Base-by-base conservation (phyloP, 2,888 invertebrate species). In the Drosophila siamana region DNA sequence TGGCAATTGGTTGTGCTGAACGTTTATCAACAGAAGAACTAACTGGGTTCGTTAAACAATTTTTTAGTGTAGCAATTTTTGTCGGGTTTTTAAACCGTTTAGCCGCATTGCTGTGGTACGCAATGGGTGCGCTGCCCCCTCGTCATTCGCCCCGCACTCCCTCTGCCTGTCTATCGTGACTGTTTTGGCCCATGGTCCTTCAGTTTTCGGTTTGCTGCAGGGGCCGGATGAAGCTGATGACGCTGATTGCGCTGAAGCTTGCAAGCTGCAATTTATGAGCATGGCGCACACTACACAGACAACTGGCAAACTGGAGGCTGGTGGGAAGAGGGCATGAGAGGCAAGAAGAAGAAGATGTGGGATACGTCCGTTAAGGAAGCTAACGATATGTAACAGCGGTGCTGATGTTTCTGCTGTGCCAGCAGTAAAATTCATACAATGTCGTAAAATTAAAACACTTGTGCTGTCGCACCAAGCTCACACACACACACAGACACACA, bases 401-500 rank as follows among this genome's bases (percentile, higher is more conserved):
- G 78, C 78, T 84, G 79, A 84, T 78, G 78, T 83, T 83, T 87
- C 82, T 85, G 88, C 88, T 81, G 89, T 83, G 88, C 86, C 87
- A 84, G 89, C 89, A 85, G 87, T 89, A 90, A 89, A 89, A 88
- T 89, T 89, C 89, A 89, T 88, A 89, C 90, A 89, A 90, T 89
- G 90, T 89, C 90, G 90, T 89, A 86, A 89, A 89, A 89, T 89
- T 89, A 89, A 89, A 89, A 89, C 90, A 89, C 89, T 89, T 88
- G 82, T 90, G 86, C 79, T 88, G 82, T 78, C 77, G 73, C 75
- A 69, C 72, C 66, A 26, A 78, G 60, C 67, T 55, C 52, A 52
- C 67, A 65, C 40, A 63, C 46, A 33, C 30, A 60, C 50, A 65
- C 30, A 46, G 46, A 38, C 41, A 55, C 46, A 33, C 15, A 43